Evolutionary conservation across 2,888 invertebrate species (phyloP), one percentile per base, ranked within the genome.

Genomic region (Archaeoteleia sp.): DNA sequence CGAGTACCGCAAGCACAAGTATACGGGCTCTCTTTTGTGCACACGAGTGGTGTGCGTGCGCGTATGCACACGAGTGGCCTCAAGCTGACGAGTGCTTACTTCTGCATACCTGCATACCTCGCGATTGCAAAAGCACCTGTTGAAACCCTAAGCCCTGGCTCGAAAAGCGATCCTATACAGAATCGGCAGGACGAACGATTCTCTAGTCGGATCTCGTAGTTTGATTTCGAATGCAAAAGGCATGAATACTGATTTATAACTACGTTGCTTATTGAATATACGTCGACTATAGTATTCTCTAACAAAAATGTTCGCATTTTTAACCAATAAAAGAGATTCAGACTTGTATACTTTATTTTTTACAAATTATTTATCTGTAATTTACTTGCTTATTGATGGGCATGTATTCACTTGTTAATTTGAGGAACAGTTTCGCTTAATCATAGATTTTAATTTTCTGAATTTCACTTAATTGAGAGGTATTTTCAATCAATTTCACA

Each of bases 51-150:
- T 75, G 75, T 73, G 73, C 69, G 77, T 74, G 73, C 74, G 71
- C 72, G 74, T 72, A 78, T 76, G 75, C 76, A 73, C 73, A 74
- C 67, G 76, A 80, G 80, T 78, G 79, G 76, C 62, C 75, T 81
- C 75, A 72, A 79, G 72, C 61, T 72, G 71, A 77, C 61, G 72
- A 79, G 77, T 79, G 78, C 79, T 81, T 78, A 72, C 77, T 80
- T 77, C 74, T 75, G 72, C 76, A 77, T 82, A 82, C 82, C 80
- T 82, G 80, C 81, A 80, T 81, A 74, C 78, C 78, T 71, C 70
- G 73, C 71, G 62, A 73, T 67, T 73, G 72, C 77, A 72, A 76
- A 76, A 80, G 80, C 82, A 83, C 83, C 84, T 84, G 83, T 83
- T 83, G 83, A 83, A 80, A 79, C 77, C 71, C 72, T 51, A 60